Base-by-base conservation (phyloP, 2,888 invertebrate species). In the Rambutsinella grinnellia region DNA sequence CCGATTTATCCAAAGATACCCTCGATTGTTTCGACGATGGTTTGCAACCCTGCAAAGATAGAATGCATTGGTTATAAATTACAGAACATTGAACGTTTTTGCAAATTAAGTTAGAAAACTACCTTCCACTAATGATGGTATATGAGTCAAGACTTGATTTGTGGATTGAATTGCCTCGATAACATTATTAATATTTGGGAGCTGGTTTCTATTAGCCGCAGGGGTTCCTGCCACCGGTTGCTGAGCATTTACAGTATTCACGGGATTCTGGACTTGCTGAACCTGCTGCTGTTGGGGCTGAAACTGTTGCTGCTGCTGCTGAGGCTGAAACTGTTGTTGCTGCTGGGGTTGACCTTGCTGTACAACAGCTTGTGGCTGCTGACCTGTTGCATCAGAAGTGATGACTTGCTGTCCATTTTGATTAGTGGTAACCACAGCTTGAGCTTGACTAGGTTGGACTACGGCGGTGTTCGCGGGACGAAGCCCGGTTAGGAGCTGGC, bases 81-180 rank as follows among this genome's bases (percentile, higher is more conserved):
- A n/a, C n/a, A n/a, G n/a, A n/a, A n/a, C n/a, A n/a, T n/a, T n/a
- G n/a, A n/a, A n/a, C n/a, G n/a, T n/a, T n/a, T n/a, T n/a, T n/a
- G n/a, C n/a, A n/a, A n/a, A n/a, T n/a, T n/a, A n/a, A n/a, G n/a
- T n/a, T n/a, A n/a, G n/a, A n/a, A n/a, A n/a, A n/a, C n/a, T n/a
- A 10, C 82, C 79, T 70, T 82, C 82, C 47, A 84, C 81, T 0
- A 84, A n/a, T 21, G 78, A 76, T n/a, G 83, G 83, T 6, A 84
- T 60, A 57, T 81, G 76, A 23, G 67, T 79, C 2, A 84, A 62
- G 24, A 84, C 46, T 13, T 66, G 60, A 24, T 74, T 66, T 10
- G 74, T 74, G 46, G 66, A 66, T 3, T 13, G 44, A 24, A 74
- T 74, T 0, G 60, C 74, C 0, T 74, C 74, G 21, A 74, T 23